Conservation (phyloP, 2,113 vertebrate genomes). For the Gobio gobio region DNA sequence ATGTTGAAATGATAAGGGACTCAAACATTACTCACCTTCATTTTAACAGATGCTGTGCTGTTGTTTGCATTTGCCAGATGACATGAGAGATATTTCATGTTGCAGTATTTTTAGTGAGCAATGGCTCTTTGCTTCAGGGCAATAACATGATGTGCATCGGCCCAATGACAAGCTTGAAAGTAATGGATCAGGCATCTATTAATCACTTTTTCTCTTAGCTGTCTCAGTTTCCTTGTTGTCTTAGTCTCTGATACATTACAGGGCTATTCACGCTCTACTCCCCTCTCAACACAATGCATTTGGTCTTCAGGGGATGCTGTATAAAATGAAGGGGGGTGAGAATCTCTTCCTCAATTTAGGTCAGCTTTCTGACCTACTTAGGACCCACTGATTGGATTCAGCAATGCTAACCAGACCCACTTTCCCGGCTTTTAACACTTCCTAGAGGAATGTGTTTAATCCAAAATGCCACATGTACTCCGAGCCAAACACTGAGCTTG, state of each 20-base stretch:
- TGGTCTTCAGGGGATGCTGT: conserved; percentile 41
- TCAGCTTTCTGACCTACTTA: conserved; percentile 65
- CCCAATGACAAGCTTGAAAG: not conserved
- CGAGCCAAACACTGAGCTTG: conserved; percentile 14
- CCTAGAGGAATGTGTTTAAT: conserved; percentile 19
- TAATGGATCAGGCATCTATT: not conserved
- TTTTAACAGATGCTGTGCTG: not conserved
- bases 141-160: conserved; percentile 17
- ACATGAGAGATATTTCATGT: not conserved
- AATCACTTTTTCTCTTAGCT: not conserved
- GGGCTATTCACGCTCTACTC: not conserved
- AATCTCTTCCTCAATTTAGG: conserved; percentile 56
- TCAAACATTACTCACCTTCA: not conserved
- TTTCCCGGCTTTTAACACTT: conserved; percentile 37
- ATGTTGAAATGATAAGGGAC: not conserved
- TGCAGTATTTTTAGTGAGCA: not conserved
- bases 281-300: conserved; percentile 39
- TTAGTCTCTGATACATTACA: conserved; percentile 22
- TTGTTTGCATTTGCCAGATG: not conserved
- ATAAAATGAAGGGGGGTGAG: conserved; percentile 30
- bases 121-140: not conserved
- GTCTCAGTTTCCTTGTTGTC: not conserved
- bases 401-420: conserved; percentile 54
- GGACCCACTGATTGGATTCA: conserved; percentile 57
- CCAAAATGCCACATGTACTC: not conserved